Evolutionary conservation across 2,888 invertebrate genomes (phyloP), one percentile per base, ranked within the genome.

Genomic region (Aphidius colemani): DNA sequence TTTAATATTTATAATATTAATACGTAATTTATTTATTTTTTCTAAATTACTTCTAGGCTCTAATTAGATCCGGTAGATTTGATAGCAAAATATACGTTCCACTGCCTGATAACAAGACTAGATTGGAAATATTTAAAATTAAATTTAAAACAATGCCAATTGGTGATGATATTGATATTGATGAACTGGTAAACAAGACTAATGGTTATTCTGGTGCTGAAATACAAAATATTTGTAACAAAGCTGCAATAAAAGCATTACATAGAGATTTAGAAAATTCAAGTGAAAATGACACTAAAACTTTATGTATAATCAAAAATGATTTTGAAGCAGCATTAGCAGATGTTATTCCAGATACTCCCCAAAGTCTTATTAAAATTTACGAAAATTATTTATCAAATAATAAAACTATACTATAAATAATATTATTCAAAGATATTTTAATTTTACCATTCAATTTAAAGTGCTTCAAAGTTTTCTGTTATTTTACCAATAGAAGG

Each of bases 131-230:
- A 69, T 88, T 98, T 56, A 85, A 86, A 62, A 87, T 97, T 49
- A 91, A 92, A 78, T 82, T 96, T 10, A 81, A 80, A 3, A 89
- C 89, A 78, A 95, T 94, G 89, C 92, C 93, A 1, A 81, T 86
- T 6, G 75, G 85, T 1, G 83, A 87, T 40, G 88, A 92, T 78
- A 88, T 95, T 0, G 83, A 87, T 69, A 72, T 93, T 0, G 86
- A 89, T 6, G 83, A 84, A 61, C 83, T 98, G 53, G 92, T 93
- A 0, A 76, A 84, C 0, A 81, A 78, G 56, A 95, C 95, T 0
- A 87, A 89, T 41, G 90, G 91, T 0, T 98, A 94, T 83, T 96
- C 98, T 0, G 98, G 98, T 0, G 98, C 98, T 0, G 98, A 99
- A 85, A 86, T 94, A 48, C 87, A 90, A 71, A 95, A 95, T 0